Base-by-base conservation (phyloP, 2,797 vertebrate species). In the Champsocephalus gunnari region DNA sequence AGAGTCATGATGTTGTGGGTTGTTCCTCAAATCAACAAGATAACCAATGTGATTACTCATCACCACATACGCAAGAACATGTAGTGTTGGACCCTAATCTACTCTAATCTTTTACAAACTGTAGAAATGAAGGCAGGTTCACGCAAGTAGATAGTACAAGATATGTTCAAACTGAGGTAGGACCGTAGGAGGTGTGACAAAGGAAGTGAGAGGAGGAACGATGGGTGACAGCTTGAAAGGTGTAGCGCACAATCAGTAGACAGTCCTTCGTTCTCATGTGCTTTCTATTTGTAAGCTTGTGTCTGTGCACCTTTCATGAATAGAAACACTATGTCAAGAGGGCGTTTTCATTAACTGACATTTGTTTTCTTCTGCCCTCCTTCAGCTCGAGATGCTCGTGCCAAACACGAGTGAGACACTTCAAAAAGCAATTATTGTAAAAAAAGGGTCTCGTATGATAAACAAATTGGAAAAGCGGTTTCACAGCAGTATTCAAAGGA, bases 401-500 rank as follows among this genome's bases (percentile, higher is more conserved):
- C n/a, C n/a, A n/a, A n/a, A n/a, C n/a, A n/a, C n/a, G n/a, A n/a
- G n/a, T n/a, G n/a, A n/a, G n/a, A n/a, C n/a, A n/a, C n/a, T 84
- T 81, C 34, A 38, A 59, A 66, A 80, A 63, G 10, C 57, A 60
- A 73, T 83, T 59, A 83, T 47, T 58, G 72, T 19, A 2, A 51
- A 53, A 32, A 60, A 24, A 21, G 14, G 4, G 53, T 56, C 45
- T 72, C 32, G 53, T 9, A 19, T 73, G 70, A 74, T 61, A 43
- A 68, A 81, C 50, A 66, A 32, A 63, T 73, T 41, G 9, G 13
- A 60, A 81, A 59, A 75, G 43, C 14, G 8, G 44, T 58, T 70
- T 59, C 24, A 77, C 13, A 2, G 0, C 71, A 24, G 38, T 65
- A 60, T 71, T 79, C 60, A 77, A 71, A 55, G 3, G 2, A 79